Base-by-base conservation (phyloP, 1,140 invertebrate genomes). In the Aethina tumida region DNA sequence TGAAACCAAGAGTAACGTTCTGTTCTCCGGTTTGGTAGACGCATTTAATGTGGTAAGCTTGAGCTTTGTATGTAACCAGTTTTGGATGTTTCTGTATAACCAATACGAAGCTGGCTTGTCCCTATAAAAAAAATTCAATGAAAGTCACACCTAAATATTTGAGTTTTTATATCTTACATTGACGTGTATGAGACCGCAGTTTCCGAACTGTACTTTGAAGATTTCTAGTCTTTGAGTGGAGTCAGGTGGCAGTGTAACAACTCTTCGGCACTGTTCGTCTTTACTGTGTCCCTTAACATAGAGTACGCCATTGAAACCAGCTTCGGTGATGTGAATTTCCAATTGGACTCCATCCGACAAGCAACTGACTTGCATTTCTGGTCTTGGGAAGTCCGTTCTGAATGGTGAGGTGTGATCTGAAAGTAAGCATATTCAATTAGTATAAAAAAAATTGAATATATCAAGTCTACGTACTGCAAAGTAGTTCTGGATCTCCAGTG, bases 31-130 rank as follows among this genome's bases (percentile, higher is more conserved):
- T 93, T 63, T 91, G 84, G 59, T 94, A 94, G 31, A 93, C 81
- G 62, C 91, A 95, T 62, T 88, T 90, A 28, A 94, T 91, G 60
- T 93, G 87, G 64, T 94, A 95, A 1, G 91, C 90, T 65, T 92
- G 87, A 2, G 90, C 88, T 51, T 91, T 88, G 57, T 86, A 90
- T 4, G 91, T 95, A n/a, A 94, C 82, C 3, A 95, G 65, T 71
- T 90, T 92, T 0, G 89, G 89, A 77, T 95, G 91, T 66, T 91
- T 93, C 55, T 94, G 90, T 55, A 95, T 90, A 6, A 95, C 89
- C 12, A 95, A 66, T 1, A 94, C 83, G 55, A 94, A 94, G 50
- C 84, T 86, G 8, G 91, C 90, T 57, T 91, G 75, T 27, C 90
- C 89, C 81, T 87, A 55, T 41, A 66, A 59, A 47, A 24, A 45